Conservation (phyloP, 2,888 invertebrate species). For the Ochropacha duplaris region DNA sequence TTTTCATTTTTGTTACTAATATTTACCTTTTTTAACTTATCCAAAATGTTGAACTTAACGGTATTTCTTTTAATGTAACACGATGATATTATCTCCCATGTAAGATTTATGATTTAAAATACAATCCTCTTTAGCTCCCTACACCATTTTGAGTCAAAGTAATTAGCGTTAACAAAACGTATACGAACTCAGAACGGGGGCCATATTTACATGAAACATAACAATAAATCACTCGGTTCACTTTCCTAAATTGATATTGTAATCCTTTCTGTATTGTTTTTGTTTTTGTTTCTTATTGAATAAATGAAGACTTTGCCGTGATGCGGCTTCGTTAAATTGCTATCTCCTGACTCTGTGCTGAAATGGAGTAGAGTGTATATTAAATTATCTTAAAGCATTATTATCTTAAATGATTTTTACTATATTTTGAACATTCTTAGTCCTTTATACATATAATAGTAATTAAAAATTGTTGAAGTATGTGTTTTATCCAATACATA, state of each 20-base stretch:
- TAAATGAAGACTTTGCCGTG: conserved; percentile 79
- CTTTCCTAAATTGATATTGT: conserved; percentile 83
- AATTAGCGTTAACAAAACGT: conserved; percentile 52
- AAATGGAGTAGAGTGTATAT: conserved; percentile 39
- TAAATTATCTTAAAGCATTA: too few species aligned
- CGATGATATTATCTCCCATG: neutral
- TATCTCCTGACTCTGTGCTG: conserved; percentile 53
- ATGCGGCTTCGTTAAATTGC: conserved; percentile 82
- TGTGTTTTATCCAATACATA: too few species aligned
- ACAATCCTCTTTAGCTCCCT: neutral
- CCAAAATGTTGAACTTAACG: neutral
- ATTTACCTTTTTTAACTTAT: neutral
- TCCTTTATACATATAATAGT: too few species aligned
- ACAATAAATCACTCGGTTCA: conserved; percentile 79
- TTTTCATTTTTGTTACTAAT: neutral
- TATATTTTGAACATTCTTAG: too few species aligned
- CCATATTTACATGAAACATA: conserved; percentile 70
- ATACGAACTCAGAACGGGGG: conserved; percentile 34
- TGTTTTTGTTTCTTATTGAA: conserved; percentile 73
- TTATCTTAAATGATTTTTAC: too few species aligned
- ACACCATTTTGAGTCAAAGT: conserved; percentile 31
- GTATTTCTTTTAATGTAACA: neutral
- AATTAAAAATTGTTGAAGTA: too few species aligned
- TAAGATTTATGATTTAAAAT: neutral
- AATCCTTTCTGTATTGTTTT: conserved; percentile 64